Conservation (phyloP, 2,797 vertebrate genomes). For the Dendrocincla tyrannina region DNA sequence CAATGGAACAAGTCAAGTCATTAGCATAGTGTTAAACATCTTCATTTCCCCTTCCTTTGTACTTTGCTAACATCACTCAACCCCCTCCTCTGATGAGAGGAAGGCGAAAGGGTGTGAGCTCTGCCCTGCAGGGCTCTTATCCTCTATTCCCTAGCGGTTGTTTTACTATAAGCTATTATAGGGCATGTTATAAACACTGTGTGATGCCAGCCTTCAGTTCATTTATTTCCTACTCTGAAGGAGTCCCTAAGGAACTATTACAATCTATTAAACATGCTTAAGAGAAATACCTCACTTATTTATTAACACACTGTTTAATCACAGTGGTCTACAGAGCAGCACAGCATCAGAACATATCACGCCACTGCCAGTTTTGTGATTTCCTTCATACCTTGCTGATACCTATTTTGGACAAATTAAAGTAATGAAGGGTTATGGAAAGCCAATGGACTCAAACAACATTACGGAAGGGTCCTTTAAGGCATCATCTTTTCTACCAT, state of each 20-base stretch:
- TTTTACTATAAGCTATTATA: not conserved
- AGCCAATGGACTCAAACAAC: not conserved
- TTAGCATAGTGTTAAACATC: not conserved
- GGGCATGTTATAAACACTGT: not conserved
- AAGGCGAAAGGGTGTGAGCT: not conserved
- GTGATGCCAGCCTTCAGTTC: not conserved
- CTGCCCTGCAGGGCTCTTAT: not conserved
- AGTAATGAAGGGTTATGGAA: constrained; percentile 30
- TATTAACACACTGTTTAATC: constrained; percentile 42
- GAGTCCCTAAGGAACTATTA: not conserved
- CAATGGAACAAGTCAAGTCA: not conserved
- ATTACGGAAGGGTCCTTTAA: not conserved
- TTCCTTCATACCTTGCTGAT: not conserved
- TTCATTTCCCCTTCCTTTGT: not conserved
- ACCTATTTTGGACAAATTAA: not conserved
- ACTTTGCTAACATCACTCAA: not conserved
- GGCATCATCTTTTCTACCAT: not conserved
- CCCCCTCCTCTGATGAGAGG: not conserved
- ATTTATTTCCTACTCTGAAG: not conserved
- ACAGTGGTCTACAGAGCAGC: not conserved
- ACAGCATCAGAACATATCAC: not conserved
- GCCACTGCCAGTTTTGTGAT: not conserved
- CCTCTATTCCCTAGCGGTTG: not conserved
- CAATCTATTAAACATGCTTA: not conserved
- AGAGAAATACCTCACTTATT: constrained; percentile 25